These are phyloP conservation scores for Lepetodrilus schrolli DNA, from an alignment of 2,888 invertebrate species.

Conservation along the genomic window DNA sequence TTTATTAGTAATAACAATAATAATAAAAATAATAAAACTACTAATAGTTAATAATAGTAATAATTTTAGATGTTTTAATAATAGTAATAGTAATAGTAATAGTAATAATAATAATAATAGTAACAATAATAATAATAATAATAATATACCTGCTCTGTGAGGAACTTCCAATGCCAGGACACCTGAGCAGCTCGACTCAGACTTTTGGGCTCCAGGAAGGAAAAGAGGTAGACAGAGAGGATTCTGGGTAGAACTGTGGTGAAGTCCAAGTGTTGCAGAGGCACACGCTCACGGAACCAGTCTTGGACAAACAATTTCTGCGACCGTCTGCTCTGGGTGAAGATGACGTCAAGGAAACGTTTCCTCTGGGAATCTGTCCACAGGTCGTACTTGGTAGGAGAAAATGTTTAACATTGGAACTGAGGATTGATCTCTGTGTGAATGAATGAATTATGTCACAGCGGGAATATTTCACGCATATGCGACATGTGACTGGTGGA, in stretches of 20 bases:
- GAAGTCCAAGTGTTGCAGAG: conserved; percentile 70
- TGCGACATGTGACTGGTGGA: too few relatives aligned
- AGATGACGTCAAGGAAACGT: conserved; percentile 68
- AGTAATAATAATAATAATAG: too few relatives aligned
- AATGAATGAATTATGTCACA: too few relatives aligned
- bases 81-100: too few relatives aligned
- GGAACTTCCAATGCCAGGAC: conserved; percentile 74
- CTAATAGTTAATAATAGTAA: too few relatives aligned
- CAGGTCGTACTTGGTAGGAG: conserved; percentile 74
- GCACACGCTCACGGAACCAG: conserved; percentile 69
- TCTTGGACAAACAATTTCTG: conserved; percentile 71
- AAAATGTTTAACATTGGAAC: too few relatives aligned
- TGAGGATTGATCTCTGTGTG: too few relatives aligned
- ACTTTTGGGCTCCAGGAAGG: conserved; percentile 73
- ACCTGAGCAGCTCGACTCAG: conserved; percentile 70
- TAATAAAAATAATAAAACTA: too few relatives aligned
- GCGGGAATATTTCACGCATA: too few relatives aligned
- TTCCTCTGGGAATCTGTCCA: conserved; percentile 74
- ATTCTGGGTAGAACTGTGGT: conserved; percentile 70
- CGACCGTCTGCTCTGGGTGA: conserved; percentile 63
- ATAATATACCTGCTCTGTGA: conserved; percentile 71
- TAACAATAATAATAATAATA: too few relatives aligned
- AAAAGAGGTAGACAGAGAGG: conserved; percentile 71
- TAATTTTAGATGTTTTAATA: too few relatives aligned
- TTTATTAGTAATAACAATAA: too few relatives aligned